Percentiles rank a stretch among this genome's conserved stretches.
Evolutionary conservation across 2,113 vertebrate species (phyloP).

Genomic region (Bolborhynchus lineola): DNA sequence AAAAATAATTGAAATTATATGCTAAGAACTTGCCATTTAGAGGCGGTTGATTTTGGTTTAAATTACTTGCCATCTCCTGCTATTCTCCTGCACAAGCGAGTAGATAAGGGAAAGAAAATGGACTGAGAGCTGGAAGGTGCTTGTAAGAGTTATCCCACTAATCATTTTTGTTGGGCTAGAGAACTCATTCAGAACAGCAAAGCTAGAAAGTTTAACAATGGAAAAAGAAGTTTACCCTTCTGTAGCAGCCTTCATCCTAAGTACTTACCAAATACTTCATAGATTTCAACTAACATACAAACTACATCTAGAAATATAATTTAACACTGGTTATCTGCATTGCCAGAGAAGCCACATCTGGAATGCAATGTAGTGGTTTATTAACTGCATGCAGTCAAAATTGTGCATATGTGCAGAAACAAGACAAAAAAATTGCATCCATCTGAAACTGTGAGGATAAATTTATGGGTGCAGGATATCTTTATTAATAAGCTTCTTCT

Average conservation of each 20-base stretch:
- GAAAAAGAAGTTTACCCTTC: neutral
- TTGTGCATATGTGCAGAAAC: neutral
- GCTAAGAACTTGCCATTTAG: neutral
- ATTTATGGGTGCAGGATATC: neutral
- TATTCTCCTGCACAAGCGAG: neutral
- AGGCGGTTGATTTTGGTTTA: neutral
- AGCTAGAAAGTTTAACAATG: neutral
- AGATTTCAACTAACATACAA: neutral
- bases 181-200: neutral
- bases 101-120: neutral
- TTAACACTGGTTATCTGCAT: neutral
- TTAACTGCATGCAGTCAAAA: neutral
- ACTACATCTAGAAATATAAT: neutral
- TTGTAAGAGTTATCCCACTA: neutral
- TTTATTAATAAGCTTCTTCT: conserved; percentile 1
- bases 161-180: neutral
- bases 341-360: neutral
- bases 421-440: neutral
- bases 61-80: neutral
- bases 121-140: neutral
- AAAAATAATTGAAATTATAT: neutral
- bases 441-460: neutral
- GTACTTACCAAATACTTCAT: neutral
- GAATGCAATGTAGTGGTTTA: neutral
- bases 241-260: neutral